These are phyloP conservation scores for Styela plicata DNA, from an alignment of 23 tunicate genomes.

Conservation along the genomic window DNA sequence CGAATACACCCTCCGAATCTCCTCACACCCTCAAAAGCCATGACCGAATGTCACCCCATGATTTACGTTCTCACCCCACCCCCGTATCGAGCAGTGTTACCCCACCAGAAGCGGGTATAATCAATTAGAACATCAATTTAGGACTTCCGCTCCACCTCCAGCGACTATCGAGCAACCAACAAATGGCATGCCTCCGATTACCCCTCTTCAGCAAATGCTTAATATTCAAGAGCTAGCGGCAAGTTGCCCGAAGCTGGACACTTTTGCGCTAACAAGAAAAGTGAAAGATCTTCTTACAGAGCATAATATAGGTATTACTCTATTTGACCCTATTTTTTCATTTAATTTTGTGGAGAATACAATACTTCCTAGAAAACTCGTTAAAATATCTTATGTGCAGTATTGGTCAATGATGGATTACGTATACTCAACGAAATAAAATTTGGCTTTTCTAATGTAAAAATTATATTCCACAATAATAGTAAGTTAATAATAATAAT, in stretches of 20 bases:
- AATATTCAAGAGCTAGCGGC: constrained; percentile 39
- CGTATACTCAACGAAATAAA: too few species aligned
- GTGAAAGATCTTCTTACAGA: constrained; percentile 53
- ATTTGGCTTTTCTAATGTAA: neutral
- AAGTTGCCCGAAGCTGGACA: constrained; percentile 46
- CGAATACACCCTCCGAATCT: neutral
- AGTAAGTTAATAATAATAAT: too few species aligned
- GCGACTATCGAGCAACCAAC: neutral
- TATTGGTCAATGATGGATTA: too few species aligned
- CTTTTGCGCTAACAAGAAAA: constrained; percentile 25
- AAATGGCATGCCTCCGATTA: constrained; percentile 7
- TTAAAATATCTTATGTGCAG: neutral
- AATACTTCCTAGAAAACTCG: too few species aligned
- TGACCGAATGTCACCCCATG: neutral
- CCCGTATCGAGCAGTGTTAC: neutral
- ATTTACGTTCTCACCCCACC: neutral
- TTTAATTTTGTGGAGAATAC: too few species aligned
- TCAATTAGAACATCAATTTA: neutral
- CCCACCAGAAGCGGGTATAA: neutral
- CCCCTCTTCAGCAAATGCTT: constrained; percentile 33
- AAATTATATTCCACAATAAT: too few species aligned
- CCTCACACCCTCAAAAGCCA: neutral
- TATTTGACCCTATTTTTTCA: too few species aligned
- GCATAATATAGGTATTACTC: constrained; percentile 63
- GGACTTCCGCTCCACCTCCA: neutral